Evolutionary conservation across 2,888 invertebrate genomes (phyloP).

Genomic region (Erannis defoliaria): DNA sequence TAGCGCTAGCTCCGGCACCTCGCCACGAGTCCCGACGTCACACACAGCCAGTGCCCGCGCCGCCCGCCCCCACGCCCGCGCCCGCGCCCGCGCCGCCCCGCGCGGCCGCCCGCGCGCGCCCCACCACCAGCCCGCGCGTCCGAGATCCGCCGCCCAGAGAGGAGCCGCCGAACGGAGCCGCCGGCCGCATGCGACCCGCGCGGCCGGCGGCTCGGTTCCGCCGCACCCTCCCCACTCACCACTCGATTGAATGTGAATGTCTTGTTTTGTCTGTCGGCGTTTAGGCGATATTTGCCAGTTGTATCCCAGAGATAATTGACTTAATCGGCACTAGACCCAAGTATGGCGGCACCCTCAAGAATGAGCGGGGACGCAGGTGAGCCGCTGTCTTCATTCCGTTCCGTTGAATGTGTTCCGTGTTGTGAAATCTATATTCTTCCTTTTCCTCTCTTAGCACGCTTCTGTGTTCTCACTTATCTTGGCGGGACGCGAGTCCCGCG

Average conservation of each 20-base stretch:
- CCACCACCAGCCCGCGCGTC: conserved; percentile 37
- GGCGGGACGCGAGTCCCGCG: conserved; percentile 84
- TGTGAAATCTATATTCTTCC: conserved; percentile 85
- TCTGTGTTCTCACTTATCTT: conserved; percentile 87
- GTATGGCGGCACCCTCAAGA: conserved; percentile 99
- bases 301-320: conserved; percentile 99
- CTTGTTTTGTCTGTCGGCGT: conserved; percentile 88
- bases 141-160: conserved; percentile 45
- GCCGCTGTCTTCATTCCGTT: conserved; percentile 88
- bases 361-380: conserved; percentile 99
- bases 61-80: conserved; percentile 43
- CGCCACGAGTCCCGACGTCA: conserved; percentile 85
- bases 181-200: conserved; percentile 47
- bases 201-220: conserved; percentile 62
- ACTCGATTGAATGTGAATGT: conserved; percentile 85
- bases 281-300: conserved; percentile 99
- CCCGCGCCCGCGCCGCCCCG: conserved; percentile 32
- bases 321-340: conserved; percentile 99
- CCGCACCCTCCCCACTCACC: conserved; percentile 59
- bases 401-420: conserved; percentile 88
- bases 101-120: conserved; percentile 26
- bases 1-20: conserved; percentile 87
- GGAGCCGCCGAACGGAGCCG: conserved; percentile 49
- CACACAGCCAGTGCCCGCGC: conserved; percentile 84
- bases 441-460: conserved; percentile 87